Conservation (phyloP, 1,140 invertebrate genomes). For the Gyrodactylus bullatarudis region DNA sequence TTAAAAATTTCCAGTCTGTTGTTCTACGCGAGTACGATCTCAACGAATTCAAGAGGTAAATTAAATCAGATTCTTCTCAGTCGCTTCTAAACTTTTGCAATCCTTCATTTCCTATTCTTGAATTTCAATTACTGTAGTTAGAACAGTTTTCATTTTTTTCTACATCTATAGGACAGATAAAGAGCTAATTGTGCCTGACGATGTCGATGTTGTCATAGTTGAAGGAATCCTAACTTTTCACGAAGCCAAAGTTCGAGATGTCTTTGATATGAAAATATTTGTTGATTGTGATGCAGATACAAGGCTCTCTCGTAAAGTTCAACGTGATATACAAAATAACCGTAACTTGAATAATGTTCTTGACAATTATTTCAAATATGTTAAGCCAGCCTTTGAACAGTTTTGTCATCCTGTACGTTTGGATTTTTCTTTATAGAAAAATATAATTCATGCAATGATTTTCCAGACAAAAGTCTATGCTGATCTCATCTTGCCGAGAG, state of each 20-base stretch:
- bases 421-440: background rate
- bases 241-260: conserved; percentile 55
- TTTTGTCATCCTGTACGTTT: conserved; percentile 65
- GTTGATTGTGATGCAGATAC: conserved; percentile 95
- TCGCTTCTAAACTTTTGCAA: background rate
- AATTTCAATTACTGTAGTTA: background rate
- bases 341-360: conserved; percentile 17
- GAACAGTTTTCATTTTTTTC: background rate
- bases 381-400: conserved; percentile 94
- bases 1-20: background rate
- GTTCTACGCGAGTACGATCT: background rate
- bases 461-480: conserved; percentile 90
- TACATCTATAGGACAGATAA: conserved; percentile 30
- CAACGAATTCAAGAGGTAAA: background rate
- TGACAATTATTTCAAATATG: conserved; percentile 75
- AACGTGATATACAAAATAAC: background rate
- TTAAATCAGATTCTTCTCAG: background rate
- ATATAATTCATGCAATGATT: conserved; percentile 11
- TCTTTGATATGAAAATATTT: conserved; percentile 96
- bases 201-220: conserved; percentile 83
- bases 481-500: conserved; percentile 86
- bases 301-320: conserved; percentile 35
- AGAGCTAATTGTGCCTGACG: conserved; percentile 42
- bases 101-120: background rate
- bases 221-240: conserved; percentile 95